Percentiles rank a stretch among this genome's conserved stretches.
Evolutionary conservation across 2,888 invertebrate species (phyloP).

Genomic region (Glyphotaelius pellucidus): DNA sequence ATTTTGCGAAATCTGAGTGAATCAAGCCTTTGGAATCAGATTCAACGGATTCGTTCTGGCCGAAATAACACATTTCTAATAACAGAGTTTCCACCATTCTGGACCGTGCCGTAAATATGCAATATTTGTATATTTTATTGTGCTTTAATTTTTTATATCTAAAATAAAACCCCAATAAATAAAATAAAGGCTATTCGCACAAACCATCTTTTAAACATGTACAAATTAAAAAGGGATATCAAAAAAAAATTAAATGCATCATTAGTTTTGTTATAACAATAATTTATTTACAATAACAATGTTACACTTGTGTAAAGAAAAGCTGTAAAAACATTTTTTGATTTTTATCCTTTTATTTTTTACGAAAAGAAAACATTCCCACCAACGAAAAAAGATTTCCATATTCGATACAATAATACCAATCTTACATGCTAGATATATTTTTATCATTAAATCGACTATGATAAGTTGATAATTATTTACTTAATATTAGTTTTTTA

Average conservation of each 20-base stretch:
- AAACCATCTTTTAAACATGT: no score
- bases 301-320: constrained; percentile 57
- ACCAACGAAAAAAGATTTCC: constrained; percentile 26
- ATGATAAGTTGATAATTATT: constrained; percentile 34
- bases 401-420: constrained; percentile 40
- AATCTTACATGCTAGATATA: constrained; percentile 26
- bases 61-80: no score
- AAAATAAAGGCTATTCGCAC: no score
- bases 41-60: no score
- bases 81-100: no score
- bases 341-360: constrained; percentile 53
- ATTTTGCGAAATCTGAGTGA: no score
- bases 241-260: constrained; percentile 23
- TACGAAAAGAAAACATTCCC: constrained; percentile 44
- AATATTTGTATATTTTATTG: no score
- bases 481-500: constrained; percentile 39
- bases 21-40: no score
- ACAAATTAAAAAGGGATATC: not conserved
- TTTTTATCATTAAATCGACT: constrained; percentile 14
- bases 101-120: no score
- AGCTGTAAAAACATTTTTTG: constrained; percentile 59
- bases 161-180: no score
- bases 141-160: no score
- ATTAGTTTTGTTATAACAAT: constrained; percentile 59
- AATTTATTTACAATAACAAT: constrained; percentile 61